Evolutionary conservation across 1,140 invertebrate species (phyloP).

Genomic region (Drosophila pectinifera): DNA sequence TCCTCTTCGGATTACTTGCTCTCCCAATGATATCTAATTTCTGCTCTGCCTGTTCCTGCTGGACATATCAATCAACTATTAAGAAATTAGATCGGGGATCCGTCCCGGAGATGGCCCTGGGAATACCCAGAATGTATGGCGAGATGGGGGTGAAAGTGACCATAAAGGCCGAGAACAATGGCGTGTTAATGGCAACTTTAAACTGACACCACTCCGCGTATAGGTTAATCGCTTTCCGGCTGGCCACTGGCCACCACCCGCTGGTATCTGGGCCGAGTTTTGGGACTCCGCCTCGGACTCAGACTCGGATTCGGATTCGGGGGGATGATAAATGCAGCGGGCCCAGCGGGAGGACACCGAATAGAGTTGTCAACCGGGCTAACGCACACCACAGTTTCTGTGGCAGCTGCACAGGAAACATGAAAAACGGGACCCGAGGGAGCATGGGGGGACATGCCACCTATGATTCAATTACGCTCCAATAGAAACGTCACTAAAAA

Average conservation of each 20-base stretch:
- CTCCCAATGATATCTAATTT: conserved; percentile 18
- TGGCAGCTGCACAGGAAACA: conserved; percentile 30
- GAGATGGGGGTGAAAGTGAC: conserved; percentile 39
- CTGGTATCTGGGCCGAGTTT: conserved; percentile 60
- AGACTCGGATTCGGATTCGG: conserved; percentile 19
- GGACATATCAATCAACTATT: conserved; percentile 68
- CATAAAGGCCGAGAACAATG: conserved; percentile 69
- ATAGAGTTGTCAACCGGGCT: conserved; percentile 73
- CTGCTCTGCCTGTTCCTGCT: conserved; percentile 10
- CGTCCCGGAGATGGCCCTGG: neutral
- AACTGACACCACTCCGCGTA: conserved; percentile 67
- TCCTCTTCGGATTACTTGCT: neutral
- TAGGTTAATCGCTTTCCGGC: conserved; percentile 55
- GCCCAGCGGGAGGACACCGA: conserved; percentile 40
- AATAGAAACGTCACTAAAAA: conserved; percentile 69
- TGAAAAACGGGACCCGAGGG: conserved; percentile 28
- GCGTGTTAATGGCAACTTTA: conserved; percentile 83
- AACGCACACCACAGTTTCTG: conserved; percentile 20
- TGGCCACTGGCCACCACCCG: conserved; percentile 60
- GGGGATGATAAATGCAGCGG: conserved; percentile 68
- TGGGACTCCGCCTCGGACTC: conserved; percentile 8
- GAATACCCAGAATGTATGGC: conserved; percentile 9
- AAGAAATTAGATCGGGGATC: conserved; percentile 62
- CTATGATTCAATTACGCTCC: conserved; percentile 74
- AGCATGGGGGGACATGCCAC: neutral